Percentiles rank a stretch among this genome's conserved stretches.
Evolutionary conservation across 2,888 invertebrate species (phyloP).

Genomic region (Spicauda simplicius): DNA sequence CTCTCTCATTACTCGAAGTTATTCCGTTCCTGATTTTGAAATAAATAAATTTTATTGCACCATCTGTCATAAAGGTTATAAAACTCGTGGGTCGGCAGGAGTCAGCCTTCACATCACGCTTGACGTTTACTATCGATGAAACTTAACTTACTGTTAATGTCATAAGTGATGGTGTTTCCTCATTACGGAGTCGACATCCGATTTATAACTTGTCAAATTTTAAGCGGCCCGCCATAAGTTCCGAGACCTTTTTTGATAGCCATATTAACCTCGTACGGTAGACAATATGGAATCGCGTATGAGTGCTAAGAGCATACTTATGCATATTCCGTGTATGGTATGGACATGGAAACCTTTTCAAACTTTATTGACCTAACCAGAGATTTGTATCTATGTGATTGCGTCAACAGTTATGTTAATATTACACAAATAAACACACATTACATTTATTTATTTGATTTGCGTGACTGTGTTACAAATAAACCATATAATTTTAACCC

Average conservation of each 20-base stretch:
- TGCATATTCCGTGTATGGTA: slow-evolving; percentile 14
- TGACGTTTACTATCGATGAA: slow-evolving; percentile 78
- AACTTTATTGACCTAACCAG: slow-evolving; percentile 10
- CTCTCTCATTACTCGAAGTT: slow-evolving; percentile 76
- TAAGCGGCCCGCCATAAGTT: slow-evolving; percentile 9
- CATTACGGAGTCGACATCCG: slow-evolving; percentile 63
- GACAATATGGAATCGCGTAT: slow-evolving; percentile 31
- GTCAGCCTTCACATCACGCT: slow-evolving; percentile 64
- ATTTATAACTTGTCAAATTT: slow-evolving; percentile 72
- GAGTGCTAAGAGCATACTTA: slow-evolving; percentile 12
- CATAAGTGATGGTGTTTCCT: slow-evolving; percentile 62
- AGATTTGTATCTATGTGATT: slow-evolving; percentile 5
- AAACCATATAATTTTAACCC: background rate
- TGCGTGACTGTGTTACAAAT: background rate
- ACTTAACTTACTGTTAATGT: slow-evolving; percentile 71
- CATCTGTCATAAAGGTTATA: slow-evolving; percentile 79
- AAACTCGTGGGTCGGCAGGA: slow-evolving; percentile 66
- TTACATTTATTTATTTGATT: background rate
- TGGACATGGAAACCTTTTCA: background rate
- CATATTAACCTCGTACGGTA: slow-evolving; percentile 38
- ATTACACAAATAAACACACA: background rate
- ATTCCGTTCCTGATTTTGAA: slow-evolving; percentile 72
- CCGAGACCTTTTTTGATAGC: slow-evolving; percentile 50
- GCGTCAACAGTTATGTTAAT: background rate
- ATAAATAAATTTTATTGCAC: slow-evolving; percentile 80